These are phyloP conservation scores for Amblyopsis rosae DNA, from an alignment of 2,113 vertebrate genomes.

Conservation along the genomic window DNA sequence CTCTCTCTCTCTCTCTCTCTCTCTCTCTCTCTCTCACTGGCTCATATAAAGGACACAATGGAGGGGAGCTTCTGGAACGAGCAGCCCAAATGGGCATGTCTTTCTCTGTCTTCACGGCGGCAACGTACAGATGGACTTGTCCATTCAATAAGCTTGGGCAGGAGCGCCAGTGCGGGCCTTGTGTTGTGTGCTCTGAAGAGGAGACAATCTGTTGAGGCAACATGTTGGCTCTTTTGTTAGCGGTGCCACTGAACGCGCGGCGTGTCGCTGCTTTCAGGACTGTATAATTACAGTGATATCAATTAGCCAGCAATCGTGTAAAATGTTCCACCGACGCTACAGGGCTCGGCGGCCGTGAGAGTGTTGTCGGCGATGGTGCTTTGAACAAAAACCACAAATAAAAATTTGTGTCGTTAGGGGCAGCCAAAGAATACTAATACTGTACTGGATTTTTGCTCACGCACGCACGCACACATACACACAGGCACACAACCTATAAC, in stretches of 20 bases:
- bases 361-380: too few species aligned
- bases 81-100: slow-evolving; percentile 61
- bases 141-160: slow-evolving; percentile 70
- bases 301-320: too few species aligned
- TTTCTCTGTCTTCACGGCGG: slow-evolving; percentile 35
- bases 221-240: slow-evolving; percentile 43
- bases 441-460: too few species aligned
- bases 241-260: background rate
- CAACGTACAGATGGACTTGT: slow-evolving; percentile 69
- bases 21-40: slow-evolving; percentile 1
- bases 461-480: too few species aligned
- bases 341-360: too few species aligned
- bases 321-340: too few species aligned
- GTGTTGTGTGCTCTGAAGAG: slow-evolving; percentile 61
- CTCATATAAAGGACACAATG: slow-evolving; percentile 86
- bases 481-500: too few species aligned
- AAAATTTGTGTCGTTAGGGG: too few species aligned
- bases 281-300: too few species aligned
- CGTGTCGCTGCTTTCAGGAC: too few species aligned
- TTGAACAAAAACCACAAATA: too few species aligned
- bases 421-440: too few species aligned
- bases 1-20: slow-evolving; percentile 41
- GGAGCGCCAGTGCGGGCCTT: slow-evolving; percentile 55
- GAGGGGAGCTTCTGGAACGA: slow-evolving; percentile 65
- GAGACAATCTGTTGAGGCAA: slow-evolving; percentile 64